Conservation (phyloP, 1,140 invertebrate genomes). For the Apis dorsata region DNA sequence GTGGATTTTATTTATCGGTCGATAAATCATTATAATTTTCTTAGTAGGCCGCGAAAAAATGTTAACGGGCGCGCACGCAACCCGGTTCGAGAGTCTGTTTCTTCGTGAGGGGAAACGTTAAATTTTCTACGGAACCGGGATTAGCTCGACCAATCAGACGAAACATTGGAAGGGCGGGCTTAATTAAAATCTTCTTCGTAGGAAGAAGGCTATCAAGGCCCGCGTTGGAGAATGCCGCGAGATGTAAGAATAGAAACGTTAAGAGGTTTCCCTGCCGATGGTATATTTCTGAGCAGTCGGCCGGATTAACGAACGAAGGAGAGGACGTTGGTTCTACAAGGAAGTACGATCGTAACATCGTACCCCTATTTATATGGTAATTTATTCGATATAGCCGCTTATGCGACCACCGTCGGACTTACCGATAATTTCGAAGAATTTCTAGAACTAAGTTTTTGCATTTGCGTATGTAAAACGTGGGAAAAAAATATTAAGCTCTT, state of each 20-base stretch:
- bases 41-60: slow-evolving; percentile 49
- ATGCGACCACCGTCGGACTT: not conserved
- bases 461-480: not conserved
- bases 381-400: slow-evolving; percentile 36
- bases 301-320: slow-evolving; percentile 51
- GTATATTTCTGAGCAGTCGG: slow-evolving; percentile 54
- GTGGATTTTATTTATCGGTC: slow-evolving; percentile 36
- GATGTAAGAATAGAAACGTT: slow-evolving; percentile 73
- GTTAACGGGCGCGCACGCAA: slow-evolving; percentile 23
- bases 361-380: slow-evolving; percentile 49
- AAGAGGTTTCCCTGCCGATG: slow-evolving; percentile 63
- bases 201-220: slow-evolving; percentile 65
- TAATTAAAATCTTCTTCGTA: slow-evolving; percentile 79
- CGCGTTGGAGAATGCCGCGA: slow-evolving; percentile 56
- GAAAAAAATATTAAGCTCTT: not conserved
- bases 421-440: slow-evolving; percentile 16
- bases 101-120: slow-evolving; percentile 67
- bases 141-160: slow-evolving; percentile 78
- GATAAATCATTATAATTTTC: slow-evolving; percentile 55
- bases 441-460: too few relatives aligned
- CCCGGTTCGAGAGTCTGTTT: slow-evolving; percentile 39
- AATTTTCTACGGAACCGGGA: slow-evolving; percentile 72
- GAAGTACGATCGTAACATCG: slow-evolving; percentile 26
- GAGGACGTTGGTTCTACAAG: slow-evolving; percentile 23
- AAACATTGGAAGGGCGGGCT: slow-evolving; percentile 79